Percentiles rank a stretch among this genome's conserved stretches.
phyloP scores from a whole-genome alignment of 2,888 invertebrate species.

The Hirtodrosophila duncani region DNA sequence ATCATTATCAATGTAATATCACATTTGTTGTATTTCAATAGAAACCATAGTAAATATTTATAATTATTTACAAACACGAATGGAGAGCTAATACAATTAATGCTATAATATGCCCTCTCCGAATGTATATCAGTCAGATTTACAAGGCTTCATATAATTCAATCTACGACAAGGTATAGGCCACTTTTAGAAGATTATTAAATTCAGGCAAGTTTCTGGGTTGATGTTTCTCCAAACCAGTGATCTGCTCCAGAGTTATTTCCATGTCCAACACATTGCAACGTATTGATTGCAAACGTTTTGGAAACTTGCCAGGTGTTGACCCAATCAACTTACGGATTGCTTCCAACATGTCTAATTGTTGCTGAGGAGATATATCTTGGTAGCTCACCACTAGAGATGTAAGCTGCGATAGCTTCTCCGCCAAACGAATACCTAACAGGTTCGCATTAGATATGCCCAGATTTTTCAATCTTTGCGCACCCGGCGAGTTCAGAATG shows the following conservation, averaged over 20 bases:
- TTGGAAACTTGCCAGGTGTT: conserved; percentile 24
- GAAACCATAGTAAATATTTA: too few relatives aligned
- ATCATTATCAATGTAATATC: too few relatives aligned
- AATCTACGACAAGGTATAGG: too few relatives aligned
- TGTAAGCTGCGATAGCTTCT: conserved; percentile 37
- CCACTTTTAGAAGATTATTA: conserved; percentile 46
- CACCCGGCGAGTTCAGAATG: conserved; percentile 31
- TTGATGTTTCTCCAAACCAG: conserved; percentile 52
- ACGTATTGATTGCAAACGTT: conserved; percentile 47
- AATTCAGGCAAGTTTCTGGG: conserved; percentile 49
- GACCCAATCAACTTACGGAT: conserved; percentile 30
- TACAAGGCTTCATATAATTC: too few relatives aligned
- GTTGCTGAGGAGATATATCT: conserved; percentile 33
- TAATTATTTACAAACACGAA: too few relatives aligned
- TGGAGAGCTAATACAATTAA: too few relatives aligned
- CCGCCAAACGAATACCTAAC: conserved; percentile 47
- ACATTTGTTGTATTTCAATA: too few relatives aligned
- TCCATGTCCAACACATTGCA: conserved; percentile 59
- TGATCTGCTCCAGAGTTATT: conserved; percentile 52
- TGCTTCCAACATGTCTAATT: conserved; percentile 38
- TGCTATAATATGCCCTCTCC: too few relatives aligned
- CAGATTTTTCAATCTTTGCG: conserved; percentile 37
- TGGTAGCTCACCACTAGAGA: conserved; percentile 54
- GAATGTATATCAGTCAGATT: too few relatives aligned
- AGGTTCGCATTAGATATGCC: conserved; percentile 52